A percentile compares a stretch with the other conserved stretches of the same genome.
These are phyloP conservation scores for Rhimphoctona megacephalus DNA, from an alignment of 2,888 invertebrate species.

Conservation along the genomic window DNA sequence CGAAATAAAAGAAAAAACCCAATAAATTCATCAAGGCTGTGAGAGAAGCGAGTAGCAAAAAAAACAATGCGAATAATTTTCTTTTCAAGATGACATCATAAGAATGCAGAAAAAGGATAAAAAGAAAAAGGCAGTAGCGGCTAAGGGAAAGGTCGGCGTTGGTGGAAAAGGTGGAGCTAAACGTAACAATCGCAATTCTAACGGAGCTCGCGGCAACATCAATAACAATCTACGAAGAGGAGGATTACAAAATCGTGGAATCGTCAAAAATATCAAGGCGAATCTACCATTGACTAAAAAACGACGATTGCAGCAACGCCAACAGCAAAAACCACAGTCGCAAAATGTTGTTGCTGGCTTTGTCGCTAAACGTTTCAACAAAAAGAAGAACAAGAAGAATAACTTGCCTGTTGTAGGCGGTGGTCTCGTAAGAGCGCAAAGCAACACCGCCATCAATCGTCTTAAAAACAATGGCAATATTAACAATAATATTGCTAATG, in stretches of 20 bases:
- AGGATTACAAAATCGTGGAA: slow-evolving; percentile 50
- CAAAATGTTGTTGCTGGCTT: slow-evolving; percentile 77
- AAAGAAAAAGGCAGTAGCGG: slow-evolving; percentile 79
- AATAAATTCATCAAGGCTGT: slow-evolving; percentile 74
- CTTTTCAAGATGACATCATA: slow-evolving; percentile 85
- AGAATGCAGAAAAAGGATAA: slow-evolving; percentile 84
- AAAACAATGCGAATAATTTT: slow-evolving; percentile 74
- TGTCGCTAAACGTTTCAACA: slow-evolving; percentile 77
- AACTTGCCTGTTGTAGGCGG: slow-evolving; percentile 32
- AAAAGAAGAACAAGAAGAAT: slow-evolving; percentile 56
- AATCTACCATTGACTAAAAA: slow-evolving; percentile 61
- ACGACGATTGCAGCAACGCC: slow-evolving; percentile 69
- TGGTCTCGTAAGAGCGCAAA: slow-evolving; percentile 75
- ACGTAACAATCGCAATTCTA: slow-evolving; percentile 62
- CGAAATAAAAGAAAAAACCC: slow-evolving; percentile 43
- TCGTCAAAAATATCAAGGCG: slow-evolving; percentile 48
- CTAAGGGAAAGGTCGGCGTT: slow-evolving; percentile 74
- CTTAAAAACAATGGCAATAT: slow-evolving; percentile 52
- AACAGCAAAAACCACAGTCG: slow-evolving; percentile 72
- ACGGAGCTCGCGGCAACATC: slow-evolving; percentile 63
- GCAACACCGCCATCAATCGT: slow-evolving; percentile 76
- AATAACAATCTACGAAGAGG: slow-evolving; percentile 46
- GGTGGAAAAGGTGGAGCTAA: slow-evolving; percentile 68
- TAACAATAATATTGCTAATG: slow-evolving; percentile 72
- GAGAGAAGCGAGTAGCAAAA: slow-evolving; percentile 65